These are phyloP conservation scores for Apogon talboti DNA, from an alignment of 2,797 vertebrate species.

Conservation along the genomic window DNA sequence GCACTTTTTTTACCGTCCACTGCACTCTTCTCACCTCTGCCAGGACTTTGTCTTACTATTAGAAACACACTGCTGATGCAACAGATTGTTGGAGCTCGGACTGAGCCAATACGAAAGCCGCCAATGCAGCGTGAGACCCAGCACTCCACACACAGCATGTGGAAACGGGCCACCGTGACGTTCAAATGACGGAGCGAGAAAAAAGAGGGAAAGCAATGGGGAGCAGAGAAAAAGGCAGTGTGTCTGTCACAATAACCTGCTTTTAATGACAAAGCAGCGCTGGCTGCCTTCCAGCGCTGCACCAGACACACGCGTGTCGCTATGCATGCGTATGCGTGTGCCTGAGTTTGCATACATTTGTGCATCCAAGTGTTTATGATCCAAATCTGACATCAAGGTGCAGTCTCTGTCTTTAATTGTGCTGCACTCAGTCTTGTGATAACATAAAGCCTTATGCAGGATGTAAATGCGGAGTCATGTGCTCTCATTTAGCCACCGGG, in stretches of 20 bases:
- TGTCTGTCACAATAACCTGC: constrained; percentile 68
- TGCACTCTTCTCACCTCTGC: constrained; percentile 10
- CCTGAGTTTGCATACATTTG: constrained; percentile 26
- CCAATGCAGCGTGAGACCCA: constrained; percentile 39
- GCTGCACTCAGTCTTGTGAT: constrained; percentile 46
- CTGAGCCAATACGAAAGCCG: constrained; percentile 72
- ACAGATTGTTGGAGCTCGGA: constrained; percentile 60
- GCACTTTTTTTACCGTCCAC: constrained; percentile 15
- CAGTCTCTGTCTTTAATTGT: constrained; percentile 50
- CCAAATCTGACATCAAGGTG: constrained; percentile 46
- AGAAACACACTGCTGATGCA: constrained; percentile 73
- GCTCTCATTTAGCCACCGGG: constrained; percentile 53
- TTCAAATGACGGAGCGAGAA: constrained; percentile 37
- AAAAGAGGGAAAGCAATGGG: constrained; percentile 35
- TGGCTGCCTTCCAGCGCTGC: constrained; percentile 72
- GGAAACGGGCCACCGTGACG: constrained; percentile 18
- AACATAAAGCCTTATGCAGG: constrained; percentile 37
- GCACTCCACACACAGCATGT: constrained; percentile 13
- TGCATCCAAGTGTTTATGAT: constrained; percentile 41
- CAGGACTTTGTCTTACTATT: constrained; percentile 44
- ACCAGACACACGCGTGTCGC: constrained; percentile 66
- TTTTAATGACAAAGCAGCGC: constrained; percentile 74
- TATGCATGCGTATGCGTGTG: constrained; percentile 39
- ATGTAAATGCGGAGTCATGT: constrained; percentile 62
- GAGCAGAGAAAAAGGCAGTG: constrained; percentile 34